Conservation (phyloP, 1,140 invertebrate species). For the Penaeus japonicus region DNA sequence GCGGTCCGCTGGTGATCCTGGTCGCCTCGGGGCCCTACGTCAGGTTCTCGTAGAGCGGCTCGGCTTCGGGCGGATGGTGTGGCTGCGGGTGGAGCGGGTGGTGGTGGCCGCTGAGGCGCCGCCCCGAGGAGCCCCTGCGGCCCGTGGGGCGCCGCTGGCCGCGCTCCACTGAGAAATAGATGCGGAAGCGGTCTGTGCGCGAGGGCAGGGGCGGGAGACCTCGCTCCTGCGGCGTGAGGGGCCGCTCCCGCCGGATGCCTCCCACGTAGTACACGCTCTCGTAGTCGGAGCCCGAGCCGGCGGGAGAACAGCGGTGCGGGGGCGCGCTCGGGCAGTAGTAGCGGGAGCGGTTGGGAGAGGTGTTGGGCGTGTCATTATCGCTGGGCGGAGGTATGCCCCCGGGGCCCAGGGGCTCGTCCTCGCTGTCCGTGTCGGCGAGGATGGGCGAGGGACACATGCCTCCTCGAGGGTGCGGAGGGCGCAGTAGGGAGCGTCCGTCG, state of each 20-base stretch:
- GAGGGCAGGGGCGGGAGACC: slow-evolving; percentile 43
- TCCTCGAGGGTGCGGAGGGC: background rate
- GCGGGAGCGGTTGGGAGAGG: slow-evolving; percentile 33
- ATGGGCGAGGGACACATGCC: background rate
- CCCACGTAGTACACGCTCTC: slow-evolving; percentile 52
- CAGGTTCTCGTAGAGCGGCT: slow-evolving; percentile 45
- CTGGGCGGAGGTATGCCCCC: slow-evolving; percentile 1
- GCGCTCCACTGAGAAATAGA: slow-evolving; percentile 42
- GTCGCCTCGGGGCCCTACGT: slow-evolving; percentile 11
- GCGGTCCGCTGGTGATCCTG: background rate
- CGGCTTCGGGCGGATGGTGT: slow-evolving; percentile 30
- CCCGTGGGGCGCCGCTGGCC: slow-evolving; percentile 6
- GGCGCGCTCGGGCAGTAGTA: slow-evolving; percentile 45
- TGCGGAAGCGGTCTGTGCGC: slow-evolving; percentile 46
- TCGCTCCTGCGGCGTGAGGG: slow-evolving; percentile 34
- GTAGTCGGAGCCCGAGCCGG: slow-evolving; percentile 22
- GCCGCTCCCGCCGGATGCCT: slow-evolving; percentile 27
- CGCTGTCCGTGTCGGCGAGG: slow-evolving; percentile 40
- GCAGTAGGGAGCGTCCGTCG: slow-evolving; percentile 34
- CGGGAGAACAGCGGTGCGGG: background rate
- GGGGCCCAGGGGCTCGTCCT: slow-evolving; percentile 40
- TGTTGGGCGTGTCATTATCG: slow-evolving; percentile 38
- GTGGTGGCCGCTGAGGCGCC: background rate
- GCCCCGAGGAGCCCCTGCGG: background rate
- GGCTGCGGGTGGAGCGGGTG: slow-evolving; percentile 3